Conservation (phyloP, 2,113 vertebrate genomes). For the Campylomormyrus tamandua region DNA sequence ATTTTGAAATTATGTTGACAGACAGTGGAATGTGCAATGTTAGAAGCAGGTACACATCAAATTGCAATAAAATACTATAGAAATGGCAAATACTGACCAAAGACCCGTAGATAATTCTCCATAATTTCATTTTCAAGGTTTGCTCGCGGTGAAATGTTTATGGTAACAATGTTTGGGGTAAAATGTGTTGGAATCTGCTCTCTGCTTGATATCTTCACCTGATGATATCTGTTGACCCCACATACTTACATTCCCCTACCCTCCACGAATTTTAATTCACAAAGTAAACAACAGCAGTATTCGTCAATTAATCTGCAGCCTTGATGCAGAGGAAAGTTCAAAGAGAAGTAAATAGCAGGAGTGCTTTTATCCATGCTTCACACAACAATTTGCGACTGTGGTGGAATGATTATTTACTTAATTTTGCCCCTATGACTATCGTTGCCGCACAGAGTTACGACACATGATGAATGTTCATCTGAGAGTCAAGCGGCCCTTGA, state of each 20-base stretch:
- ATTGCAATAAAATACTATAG: neutral
- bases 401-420: slow-evolving; percentile 14
- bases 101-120: neutral
- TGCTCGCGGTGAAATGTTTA: neutral
- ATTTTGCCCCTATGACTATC: slow-evolving; percentile 10
- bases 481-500: neutral
- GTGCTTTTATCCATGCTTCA: slow-evolving; percentile 2
- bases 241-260: neutral
- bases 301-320: slow-evolving; percentile 15
- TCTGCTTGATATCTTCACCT: neutral
- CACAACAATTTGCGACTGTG: slow-evolving; percentile 4
- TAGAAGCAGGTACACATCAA: neutral
- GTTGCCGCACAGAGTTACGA: neutral
- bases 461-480: slow-evolving; percentile 12
- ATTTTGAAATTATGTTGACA: neutral
- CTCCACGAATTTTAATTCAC: neutral
- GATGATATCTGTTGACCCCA: neutral
- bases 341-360: neutral
- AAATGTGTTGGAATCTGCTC: neutral
- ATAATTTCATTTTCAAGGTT: neutral
- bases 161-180: slow-evolving; percentile 1
- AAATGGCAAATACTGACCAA: neutral
- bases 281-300: slow-evolving; percentile 8
- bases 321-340: slow-evolving; percentile 12
- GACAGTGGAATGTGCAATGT: neutral